Conservation (phyloP, 2,113 vertebrate genomes). For the Sardina pilchardus region DNA sequence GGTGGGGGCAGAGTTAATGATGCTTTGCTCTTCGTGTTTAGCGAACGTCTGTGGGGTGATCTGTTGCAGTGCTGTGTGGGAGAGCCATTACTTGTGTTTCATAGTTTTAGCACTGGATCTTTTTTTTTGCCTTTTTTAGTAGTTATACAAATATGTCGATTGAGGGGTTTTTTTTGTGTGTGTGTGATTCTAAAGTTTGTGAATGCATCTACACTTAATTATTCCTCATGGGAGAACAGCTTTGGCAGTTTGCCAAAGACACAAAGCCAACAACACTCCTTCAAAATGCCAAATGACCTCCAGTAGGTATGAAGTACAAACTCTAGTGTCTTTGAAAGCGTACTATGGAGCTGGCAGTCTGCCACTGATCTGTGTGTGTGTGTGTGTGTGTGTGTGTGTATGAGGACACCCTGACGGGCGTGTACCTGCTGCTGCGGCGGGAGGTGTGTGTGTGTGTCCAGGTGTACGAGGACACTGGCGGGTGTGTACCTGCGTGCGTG, state of each 20-base stretch:
- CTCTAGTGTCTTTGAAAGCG: neutral
- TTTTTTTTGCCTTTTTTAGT: neutral
- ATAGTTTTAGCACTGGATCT: neutral
- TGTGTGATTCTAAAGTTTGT: neutral
- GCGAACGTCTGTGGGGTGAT: neutral
- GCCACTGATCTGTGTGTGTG: neutral
- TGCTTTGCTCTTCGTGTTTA: neutral
- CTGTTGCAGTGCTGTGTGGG: neutral
- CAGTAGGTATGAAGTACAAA: neutral
- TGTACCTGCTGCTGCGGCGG: conserved; percentile 53
- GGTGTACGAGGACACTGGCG: too few species aligned
- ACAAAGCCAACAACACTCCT: neutral
- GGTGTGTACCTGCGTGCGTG: too few species aligned
- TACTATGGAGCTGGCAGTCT: neutral
- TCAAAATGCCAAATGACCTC: neutral
- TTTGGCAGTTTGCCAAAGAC: neutral
- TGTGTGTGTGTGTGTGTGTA: conserved; percentile 30
- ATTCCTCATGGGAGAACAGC: neutral
- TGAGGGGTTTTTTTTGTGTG: neutral
- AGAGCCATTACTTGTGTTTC: neutral
- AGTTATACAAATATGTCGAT: neutral
- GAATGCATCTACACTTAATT: neutral
- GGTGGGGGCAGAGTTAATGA: neutral
- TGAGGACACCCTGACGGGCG: conserved; percentile 49
- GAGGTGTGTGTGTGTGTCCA: conserved; percentile 52